phyloP scores from a whole-genome alignment of 2,113 vertebrate genomes.

The Antigone vipio region DNA sequence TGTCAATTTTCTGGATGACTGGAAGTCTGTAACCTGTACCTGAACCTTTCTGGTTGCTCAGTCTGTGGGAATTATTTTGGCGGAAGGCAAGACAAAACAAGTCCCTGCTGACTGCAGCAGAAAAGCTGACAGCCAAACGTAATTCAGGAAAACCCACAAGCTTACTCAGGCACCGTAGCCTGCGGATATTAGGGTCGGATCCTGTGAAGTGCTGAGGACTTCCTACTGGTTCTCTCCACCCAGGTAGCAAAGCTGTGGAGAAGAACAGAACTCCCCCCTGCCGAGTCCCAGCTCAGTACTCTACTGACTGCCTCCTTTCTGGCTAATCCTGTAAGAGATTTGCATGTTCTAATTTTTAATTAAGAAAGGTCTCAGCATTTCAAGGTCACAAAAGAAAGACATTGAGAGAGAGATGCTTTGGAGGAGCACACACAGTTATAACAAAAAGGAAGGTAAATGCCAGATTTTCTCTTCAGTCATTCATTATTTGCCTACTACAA shows the following conservation, averaged over 20 bases:
- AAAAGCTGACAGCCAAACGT: slow-evolving; percentile 46
- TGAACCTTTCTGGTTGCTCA: slow-evolving; percentile 68
- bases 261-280: background rate
- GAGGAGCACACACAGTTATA: background rate
- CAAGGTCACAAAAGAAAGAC: background rate
- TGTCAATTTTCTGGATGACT: slow-evolving; percentile 63
- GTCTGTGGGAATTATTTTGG: slow-evolving; percentile 67
- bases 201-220: background rate
- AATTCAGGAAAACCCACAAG: slow-evolving; percentile 60
- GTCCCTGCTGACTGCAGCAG: slow-evolving; percentile 47
- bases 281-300: background rate
- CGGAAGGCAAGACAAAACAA: slow-evolving; percentile 70
- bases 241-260: background rate
- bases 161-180: background rate
- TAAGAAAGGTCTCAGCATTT: background rate
- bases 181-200: background rate
- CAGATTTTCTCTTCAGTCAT: background rate
- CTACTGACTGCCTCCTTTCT: background rate
- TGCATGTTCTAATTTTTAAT: background rate
- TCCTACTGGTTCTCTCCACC: background rate
- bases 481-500: background rate
- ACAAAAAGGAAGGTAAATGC: background rate
- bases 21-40: slow-evolving; percentile 66
- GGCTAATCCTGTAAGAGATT: background rate
- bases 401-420: background rate